Conservation (phyloP, 2,888 invertebrate species). For the Ctenicera cuprea region DNA sequence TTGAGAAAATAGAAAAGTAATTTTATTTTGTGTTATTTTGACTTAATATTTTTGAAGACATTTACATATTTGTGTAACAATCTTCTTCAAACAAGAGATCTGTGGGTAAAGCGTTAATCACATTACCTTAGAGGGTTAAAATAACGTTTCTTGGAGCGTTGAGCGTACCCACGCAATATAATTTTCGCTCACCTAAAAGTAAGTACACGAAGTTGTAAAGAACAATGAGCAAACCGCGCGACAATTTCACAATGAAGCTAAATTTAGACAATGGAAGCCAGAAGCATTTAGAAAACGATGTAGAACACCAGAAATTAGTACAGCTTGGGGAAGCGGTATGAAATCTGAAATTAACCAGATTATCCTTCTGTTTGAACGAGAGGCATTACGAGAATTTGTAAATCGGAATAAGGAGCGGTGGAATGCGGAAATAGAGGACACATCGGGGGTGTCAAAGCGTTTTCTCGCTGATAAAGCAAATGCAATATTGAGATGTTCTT, state of each 20-base stretch:
- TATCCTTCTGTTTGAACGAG: slow-evolving; percentile 28
- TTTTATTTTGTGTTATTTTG: too few species aligned
- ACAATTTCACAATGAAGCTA: slow-evolving; percentile 29
- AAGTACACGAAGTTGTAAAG: slow-evolving; percentile 27
- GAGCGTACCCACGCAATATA: neutral
- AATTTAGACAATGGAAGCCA: slow-evolving; percentile 31
- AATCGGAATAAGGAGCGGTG: slow-evolving; percentile 2
- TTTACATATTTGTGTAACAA: too few species aligned
- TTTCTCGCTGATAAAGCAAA: slow-evolving; percentile 2
- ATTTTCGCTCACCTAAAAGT: slow-evolving; percentile 17
- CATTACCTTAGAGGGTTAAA: slow-evolving; percentile 25
- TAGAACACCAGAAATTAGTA: slow-evolving; percentile 33
- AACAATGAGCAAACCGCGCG: slow-evolving; percentile 24
- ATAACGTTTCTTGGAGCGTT: slow-evolving; percentile 5
- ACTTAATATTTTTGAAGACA: too few species aligned
- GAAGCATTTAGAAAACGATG: slow-evolving; percentile 28
- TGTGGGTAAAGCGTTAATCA: too few species aligned
- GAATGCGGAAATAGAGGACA: neutral
- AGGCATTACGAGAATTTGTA: slow-evolving; percentile 13
- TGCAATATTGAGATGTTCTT: slow-evolving; percentile 13
- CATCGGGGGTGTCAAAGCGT: neutral
- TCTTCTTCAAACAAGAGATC: too few species aligned
- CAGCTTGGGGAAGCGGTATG: slow-evolving; percentile 17
- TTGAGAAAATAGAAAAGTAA: too few species aligned
- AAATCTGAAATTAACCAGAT: slow-evolving; percentile 36